Evolutionary conservation across 1,140 invertebrate species (phyloP).

Genomic region (Acromyrmex heyeri): DNA sequence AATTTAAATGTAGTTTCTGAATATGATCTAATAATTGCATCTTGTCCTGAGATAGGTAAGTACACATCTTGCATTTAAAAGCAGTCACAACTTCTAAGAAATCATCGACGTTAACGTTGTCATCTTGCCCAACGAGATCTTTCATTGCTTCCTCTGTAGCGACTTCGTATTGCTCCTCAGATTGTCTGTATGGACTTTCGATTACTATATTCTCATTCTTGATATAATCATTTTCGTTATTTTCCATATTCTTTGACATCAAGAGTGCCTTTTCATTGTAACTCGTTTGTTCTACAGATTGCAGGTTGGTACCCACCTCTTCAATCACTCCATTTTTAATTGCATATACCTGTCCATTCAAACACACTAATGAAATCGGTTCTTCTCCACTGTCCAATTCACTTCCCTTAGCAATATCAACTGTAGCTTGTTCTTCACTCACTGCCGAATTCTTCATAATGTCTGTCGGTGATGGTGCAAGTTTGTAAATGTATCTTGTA

Average conservation of each 20-base stretch:
- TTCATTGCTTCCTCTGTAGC: constrained; percentile 56
- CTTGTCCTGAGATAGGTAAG: constrained; percentile 82
- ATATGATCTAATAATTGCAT: constrained; percentile 80
- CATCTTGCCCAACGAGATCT: constrained; percentile 70
- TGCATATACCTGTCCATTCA: constrained; percentile 78
- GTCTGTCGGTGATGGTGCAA: constrained; percentile 59
- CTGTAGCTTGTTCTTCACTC: constrained; percentile 60
- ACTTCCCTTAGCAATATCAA: constrained; percentile 57
- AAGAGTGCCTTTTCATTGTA: constrained; percentile 68
- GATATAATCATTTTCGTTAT: constrained; percentile 62
- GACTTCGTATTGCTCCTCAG: constrained; percentile 66
- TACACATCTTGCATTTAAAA: constrained; percentile 84
- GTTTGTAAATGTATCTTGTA: constrained; percentile 77
- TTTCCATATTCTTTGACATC: constrained; percentile 65
- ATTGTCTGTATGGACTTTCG: constrained; percentile 55
- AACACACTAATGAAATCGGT: constrained; percentile 76
- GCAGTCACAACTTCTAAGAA: constrained; percentile 83
- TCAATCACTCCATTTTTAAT: constrained; percentile 79
- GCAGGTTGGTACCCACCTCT: constrained; percentile 74
- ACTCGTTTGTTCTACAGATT: constrained; percentile 67
- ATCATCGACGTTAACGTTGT: constrained; percentile 79
- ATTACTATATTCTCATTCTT: constrained; percentile 60
- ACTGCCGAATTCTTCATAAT: constrained; percentile 34
- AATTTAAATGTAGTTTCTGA: constrained; percentile 80
- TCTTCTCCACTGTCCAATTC: constrained; percentile 70